Evolutionary conservation across 2,797 vertebrate genomes (phyloP).

Genomic region (Neomorphus geoffroyi): DNA sequence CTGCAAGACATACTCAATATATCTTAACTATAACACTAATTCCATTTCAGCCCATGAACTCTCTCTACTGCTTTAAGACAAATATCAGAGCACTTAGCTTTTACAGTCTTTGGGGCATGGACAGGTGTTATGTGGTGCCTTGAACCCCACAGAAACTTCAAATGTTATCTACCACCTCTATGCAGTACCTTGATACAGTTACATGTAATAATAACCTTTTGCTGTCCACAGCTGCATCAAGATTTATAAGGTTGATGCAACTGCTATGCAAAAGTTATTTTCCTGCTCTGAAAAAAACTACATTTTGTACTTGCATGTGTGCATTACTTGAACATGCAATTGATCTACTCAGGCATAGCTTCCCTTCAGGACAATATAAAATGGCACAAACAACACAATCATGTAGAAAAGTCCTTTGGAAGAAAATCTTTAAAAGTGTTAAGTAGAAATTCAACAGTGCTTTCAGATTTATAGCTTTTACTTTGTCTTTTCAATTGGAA

Average conservation of each 20-base stretch:
- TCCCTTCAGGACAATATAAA: slow-evolving; percentile 5
- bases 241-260: neutral
- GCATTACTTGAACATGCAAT: neutral
- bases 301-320: neutral
- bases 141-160: neutral
- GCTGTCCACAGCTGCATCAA: too few relatives aligned
- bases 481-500: slow-evolving; percentile 23
- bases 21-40: neutral
- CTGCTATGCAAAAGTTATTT: neutral
- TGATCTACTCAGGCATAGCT: neutral
- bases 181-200: neutral
- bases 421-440: neutral
- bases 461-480: slow-evolving; percentile 46
- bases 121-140: neutral
- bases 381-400: neutral
- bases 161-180: neutral
- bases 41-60: neutral
- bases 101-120: neutral
- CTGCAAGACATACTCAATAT: neutral
- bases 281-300: neutral
- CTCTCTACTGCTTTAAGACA: neutral
- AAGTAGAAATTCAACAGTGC: neutral
- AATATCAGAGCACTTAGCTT: neutral
- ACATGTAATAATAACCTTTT: neutral
- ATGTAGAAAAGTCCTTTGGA: neutral